Conservation (phyloP, 2,888 invertebrate genomes). For the Patella ulyssiponensis region DNA sequence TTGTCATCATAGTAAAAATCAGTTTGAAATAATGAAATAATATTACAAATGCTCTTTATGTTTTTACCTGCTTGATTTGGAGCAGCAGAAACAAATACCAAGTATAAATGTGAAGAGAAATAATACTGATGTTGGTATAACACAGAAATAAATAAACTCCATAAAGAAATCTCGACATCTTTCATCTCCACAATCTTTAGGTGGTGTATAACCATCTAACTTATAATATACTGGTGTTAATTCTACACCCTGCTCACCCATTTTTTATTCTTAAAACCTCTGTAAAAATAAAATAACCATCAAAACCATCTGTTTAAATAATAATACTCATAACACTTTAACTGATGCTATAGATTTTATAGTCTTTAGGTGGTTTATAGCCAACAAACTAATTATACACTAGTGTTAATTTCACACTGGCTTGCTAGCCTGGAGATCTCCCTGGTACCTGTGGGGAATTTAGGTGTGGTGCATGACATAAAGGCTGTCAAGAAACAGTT, state of each 20-base stretch:
- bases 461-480: too few species aligned
- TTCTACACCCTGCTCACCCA: too few species aligned
- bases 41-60: background rate
- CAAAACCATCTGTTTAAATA: too few species aligned
- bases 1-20: too few species aligned
- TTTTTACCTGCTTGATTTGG: slow-evolving; percentile 45
- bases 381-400: background rate
- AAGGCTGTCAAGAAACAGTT: too few species aligned
- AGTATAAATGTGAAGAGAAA: slow-evolving; percentile 44
- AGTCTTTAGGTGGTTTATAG: slow-evolving; percentile 37
- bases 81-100: slow-evolving; percentile 46
- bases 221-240: too few species aligned
- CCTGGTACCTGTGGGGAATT: too few species aligned
- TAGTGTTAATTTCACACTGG: too few species aligned
- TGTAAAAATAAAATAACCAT: too few species aligned
- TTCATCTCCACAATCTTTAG: slow-evolving; percentile 44
- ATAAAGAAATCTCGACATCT: slow-evolving; percentile 52
- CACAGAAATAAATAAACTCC: slow-evolving; percentile 56
- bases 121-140: slow-evolving; percentile 48
- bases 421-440: too few species aligned
- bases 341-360: slow-evolving; percentile 8
- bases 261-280: too few species aligned
- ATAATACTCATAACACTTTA: too few species aligned
- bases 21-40: background rate
- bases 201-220: slow-evolving; percentile 29